Evolutionary conservation across 2,113 vertebrate genomes (phyloP), one percentile per base, ranked within the genome.

Genomic region (Sterrhoptilus dennistouni): DNA sequence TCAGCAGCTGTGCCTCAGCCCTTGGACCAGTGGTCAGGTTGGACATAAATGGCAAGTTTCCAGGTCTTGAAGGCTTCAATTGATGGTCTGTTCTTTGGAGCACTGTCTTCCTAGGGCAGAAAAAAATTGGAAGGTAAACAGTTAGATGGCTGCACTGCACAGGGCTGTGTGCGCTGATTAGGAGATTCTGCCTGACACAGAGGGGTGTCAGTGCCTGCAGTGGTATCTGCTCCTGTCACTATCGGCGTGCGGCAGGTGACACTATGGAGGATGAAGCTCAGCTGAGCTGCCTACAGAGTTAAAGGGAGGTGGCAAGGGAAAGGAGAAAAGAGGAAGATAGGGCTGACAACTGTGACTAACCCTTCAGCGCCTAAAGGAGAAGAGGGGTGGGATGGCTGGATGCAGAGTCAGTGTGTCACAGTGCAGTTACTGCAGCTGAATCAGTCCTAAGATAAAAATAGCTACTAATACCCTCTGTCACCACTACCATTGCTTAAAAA

Each of bases 371-470:
- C 49, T 63, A 56, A 95, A 86, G 15, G 47, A 49, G 50, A 38
- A 79, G 59, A 81, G 64, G 31, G 49, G 42, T 93, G 78, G 74
- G 49, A 54, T 19, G 45, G 80, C 28, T 16, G 78, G 53, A 54
- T 93, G 82, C 14, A 4, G 89, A 96, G 88, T 78, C 4, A 4
- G 54, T 60, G 59, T 90, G 96, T 68, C 89, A 90, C 69, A 81
- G 60, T 0, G 0, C 94, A 89, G 92, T 68, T 56, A 54, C 74
- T 75, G 93, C 89, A 89, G 93, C 93, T 97, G 77, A 71, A 96
- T 96, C 94, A 96, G 44, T 96, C 93, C 54, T 78, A 74, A 87
- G 76, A 93, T 75, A 97, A 94, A 96, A 97, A 96, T 90, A 98
- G 90, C 50, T 91, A 19, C 78, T 89, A 83, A 54, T 4, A 72